Evolutionary conservation across 2,113 vertebrate species (phyloP).

Genomic region (Python bivittatus): DNA sequence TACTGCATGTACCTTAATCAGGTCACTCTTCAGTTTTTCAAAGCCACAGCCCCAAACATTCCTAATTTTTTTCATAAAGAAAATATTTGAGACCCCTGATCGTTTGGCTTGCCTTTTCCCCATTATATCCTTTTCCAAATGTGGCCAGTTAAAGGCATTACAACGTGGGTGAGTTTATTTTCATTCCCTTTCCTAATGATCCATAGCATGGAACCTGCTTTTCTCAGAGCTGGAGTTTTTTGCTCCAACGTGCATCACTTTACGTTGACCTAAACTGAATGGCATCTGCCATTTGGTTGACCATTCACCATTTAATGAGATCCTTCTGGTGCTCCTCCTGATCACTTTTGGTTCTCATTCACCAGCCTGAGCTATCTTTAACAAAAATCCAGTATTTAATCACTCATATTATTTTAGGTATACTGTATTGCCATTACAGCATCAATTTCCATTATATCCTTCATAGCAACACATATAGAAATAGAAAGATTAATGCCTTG

Average conservation of each 20-base stretch:
- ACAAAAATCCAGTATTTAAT: neutral
- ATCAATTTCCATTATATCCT: neutral
- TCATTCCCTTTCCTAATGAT: too few species aligned
- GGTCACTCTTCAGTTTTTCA: too few species aligned
- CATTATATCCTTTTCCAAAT: too few species aligned
- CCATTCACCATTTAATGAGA: neutral
- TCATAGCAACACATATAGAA: neutral
- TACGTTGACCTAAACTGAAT: neutral
- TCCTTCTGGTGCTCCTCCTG: neutral
- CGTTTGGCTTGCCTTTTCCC: too few species aligned
- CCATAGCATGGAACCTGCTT: too few species aligned
- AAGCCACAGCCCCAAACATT: too few species aligned
- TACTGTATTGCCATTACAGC: neutral
- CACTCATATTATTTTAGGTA: neutral
- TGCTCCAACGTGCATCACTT: neutral
- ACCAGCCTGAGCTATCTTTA: neutral
- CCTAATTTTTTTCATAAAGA: too few species aligned
- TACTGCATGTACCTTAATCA: too few species aligned
- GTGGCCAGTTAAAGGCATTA: too few species aligned
- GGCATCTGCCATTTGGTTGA: neutral
- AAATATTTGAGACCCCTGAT: too few species aligned
- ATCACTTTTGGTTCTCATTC: neutral
- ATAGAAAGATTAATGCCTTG: neutral
- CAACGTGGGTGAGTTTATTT: too few species aligned
- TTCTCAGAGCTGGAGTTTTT: neutral